A percentile compares a stretch with the other conserved stretches of the same genome.
Conservation (phyloP, 2,888 invertebrate genomes). For the Prosopocoilus inquinatus region DNA sequence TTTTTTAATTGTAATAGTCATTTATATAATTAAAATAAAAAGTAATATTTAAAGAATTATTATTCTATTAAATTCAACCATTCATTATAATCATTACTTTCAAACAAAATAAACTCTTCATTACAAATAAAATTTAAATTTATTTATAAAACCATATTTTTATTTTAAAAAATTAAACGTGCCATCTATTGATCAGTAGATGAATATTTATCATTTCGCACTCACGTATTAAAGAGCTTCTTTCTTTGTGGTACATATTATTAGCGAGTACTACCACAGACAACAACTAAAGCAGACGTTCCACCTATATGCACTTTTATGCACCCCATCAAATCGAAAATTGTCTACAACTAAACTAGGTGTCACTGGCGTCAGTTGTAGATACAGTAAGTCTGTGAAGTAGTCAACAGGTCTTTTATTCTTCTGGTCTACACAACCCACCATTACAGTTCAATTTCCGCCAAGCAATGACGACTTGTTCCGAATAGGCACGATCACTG, state of each 20-base stretch:
- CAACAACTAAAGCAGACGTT: too few species aligned
- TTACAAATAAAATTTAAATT: slow-evolving; percentile 11
- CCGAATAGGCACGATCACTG: too few species aligned
- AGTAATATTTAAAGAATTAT: slow-evolving; percentile 6
- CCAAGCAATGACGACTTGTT: too few species aligned
- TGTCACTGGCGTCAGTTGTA: too few species aligned
- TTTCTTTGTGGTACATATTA: neutral
- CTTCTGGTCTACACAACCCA: too few species aligned
- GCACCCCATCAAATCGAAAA: too few species aligned
- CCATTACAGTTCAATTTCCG: too few species aligned
- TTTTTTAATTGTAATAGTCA: neutral
- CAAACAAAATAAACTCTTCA: slow-evolving; percentile 10
- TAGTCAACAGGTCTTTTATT: too few species aligned
- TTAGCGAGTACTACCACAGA: too few species aligned
- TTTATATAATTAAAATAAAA: slow-evolving; percentile 6
- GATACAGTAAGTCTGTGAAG: too few species aligned
- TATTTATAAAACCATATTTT: slow-evolving; percentile 2
- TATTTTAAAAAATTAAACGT: slow-evolving; percentile 6
- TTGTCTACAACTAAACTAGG: too few species aligned
- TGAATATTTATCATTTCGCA: slow-evolving; percentile 8
- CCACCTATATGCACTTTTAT: too few species aligned
- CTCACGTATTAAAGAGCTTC: neutral
- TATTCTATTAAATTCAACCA: slow-evolving; percentile 7
- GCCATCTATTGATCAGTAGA: slow-evolving; percentile 9
- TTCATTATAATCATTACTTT: slow-evolving; percentile 9